These are phyloP conservation scores for Drosophila mimica DNA, from an alignment of 2,888 invertebrate genomes.

Conservation along the genomic window DNA sequence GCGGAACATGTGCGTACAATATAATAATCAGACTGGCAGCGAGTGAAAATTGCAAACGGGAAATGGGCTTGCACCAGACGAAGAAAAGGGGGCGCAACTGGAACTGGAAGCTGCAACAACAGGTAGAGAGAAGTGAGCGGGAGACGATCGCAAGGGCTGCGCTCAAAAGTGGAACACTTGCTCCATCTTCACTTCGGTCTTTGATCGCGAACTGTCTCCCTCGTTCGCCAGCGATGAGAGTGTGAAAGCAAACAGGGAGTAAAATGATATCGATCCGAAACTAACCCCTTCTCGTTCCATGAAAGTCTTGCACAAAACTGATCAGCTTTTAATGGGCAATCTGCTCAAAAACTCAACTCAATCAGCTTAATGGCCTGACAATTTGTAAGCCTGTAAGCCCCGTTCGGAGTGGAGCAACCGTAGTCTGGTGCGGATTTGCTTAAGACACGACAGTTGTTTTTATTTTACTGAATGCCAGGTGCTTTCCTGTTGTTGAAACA, in stretches of 20 bases:
- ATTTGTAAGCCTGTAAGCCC: constrained; percentile 55
- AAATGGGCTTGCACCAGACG: constrained; percentile 46
- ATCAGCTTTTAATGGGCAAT: constrained; percentile 79
- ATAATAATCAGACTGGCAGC: constrained; percentile 75
- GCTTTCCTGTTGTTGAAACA: constrained; percentile 38
- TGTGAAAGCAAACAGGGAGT: constrained; percentile 82
- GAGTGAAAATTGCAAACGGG: constrained; percentile 79
- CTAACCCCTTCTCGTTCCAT: constrained; percentile 19
- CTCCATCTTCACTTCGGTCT: constrained; percentile 24
- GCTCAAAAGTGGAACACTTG: constrained; percentile 65
- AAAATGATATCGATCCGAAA: constrained; percentile 65
- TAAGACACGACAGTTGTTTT: constrained; percentile 34
- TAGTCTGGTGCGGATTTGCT: constrained; percentile 35
- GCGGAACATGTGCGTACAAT: constrained; percentile 84
- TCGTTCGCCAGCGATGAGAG: constrained; percentile 57
- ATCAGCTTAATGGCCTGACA: constrained; percentile 78
- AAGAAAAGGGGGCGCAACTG: constrained; percentile 16
- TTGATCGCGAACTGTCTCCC: constrained; percentile 17
- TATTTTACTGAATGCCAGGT: constrained; percentile 40
- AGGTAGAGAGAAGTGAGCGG: constrained; percentile 10
- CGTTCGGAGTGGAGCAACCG: constrained; percentile 18
- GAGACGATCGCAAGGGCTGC: constrained; percentile 34
- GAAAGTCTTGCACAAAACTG: constrained; percentile 46
- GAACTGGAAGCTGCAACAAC: constrained; percentile 9
- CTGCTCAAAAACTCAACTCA: constrained; percentile 75